Evolutionary conservation across 2,888 invertebrate species (phyloP).

Genomic region (Drosophila pseudotakahashii): DNA sequence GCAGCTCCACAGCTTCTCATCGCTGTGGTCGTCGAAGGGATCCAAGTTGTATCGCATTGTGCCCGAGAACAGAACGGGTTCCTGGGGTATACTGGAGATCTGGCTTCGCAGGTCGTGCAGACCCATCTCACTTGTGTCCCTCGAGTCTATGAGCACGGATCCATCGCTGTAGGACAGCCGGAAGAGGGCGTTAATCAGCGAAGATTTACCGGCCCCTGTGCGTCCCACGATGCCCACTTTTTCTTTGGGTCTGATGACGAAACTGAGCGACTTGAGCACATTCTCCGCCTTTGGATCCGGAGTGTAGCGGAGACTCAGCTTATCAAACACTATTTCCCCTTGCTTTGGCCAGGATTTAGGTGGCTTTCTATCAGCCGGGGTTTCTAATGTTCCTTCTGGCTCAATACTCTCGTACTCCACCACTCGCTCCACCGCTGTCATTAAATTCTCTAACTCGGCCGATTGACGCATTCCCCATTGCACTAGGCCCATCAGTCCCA

Average conservation of each 20-base stretch:
- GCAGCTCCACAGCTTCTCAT: constrained; percentile 92
- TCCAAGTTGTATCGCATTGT: constrained; percentile 95
- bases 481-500: constrained; percentile 88
- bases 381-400: constrained; percentile 86
- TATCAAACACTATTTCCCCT: constrained; percentile 89
- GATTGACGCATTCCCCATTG: constrained; percentile 96
- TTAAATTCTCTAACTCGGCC: constrained; percentile 94
- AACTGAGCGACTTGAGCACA: constrained; percentile 90
- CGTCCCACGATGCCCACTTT: constrained; percentile 90
- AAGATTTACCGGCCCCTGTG: constrained; percentile 90
- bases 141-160: constrained; percentile 91
- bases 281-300: constrained; percentile 87
- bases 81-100: constrained; percentile 93
- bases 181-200: constrained; percentile 89
- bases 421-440: constrained; percentile 94
- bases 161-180: constrained; percentile 92
- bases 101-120: constrained; percentile 90
- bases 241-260: constrained; percentile 87
- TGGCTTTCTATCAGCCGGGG: constrained; percentile 87
- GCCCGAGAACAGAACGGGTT: constrained; percentile 94
- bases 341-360: constrained; percentile 89
- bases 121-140: constrained; percentile 89
- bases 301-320: constrained; percentile 90
- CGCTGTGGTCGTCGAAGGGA: constrained; percentile 92
- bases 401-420: constrained; percentile 87